Percentiles rank a stretch among this genome's conserved stretches.
phyloP scores from a whole-genome alignment of 2,797 vertebrate genomes.

The Adrianichthys oophorus region DNA sequence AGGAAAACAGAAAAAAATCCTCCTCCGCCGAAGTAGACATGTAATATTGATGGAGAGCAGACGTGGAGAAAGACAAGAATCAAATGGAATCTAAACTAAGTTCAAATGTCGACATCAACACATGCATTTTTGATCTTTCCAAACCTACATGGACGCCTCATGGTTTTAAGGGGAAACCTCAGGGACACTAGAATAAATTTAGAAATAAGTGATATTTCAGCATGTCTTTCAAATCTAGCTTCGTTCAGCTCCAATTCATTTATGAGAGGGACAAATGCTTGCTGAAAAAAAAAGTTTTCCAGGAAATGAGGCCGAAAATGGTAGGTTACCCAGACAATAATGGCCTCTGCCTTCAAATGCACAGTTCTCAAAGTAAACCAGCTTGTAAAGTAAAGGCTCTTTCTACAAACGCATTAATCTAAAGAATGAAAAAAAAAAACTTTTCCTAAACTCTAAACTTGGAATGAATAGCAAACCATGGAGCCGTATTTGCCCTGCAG shows the following conservation, averaged over 20 bases:
- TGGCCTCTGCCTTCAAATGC: slow-evolving; percentile 49
- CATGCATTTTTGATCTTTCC: slow-evolving; percentile 75
- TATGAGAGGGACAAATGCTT: slow-evolving; percentile 67
- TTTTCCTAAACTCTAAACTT: too few relatives aligned
- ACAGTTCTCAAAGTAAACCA: slow-evolving; percentile 42
- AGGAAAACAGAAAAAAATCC: slow-evolving; percentile 32
- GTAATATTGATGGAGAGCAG: slow-evolving; percentile 78
- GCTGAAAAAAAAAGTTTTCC: slow-evolving; percentile 59
- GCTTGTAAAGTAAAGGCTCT: slow-evolving; percentile 40
- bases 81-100: slow-evolving; percentile 71
- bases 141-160: slow-evolving; percentile 51
- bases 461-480: too few relatives aligned
- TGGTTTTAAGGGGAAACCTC: slow-evolving; percentile 58
- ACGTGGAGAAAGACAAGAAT: slow-evolving; percentile 64
- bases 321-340: slow-evolving; percentile 45
- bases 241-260: slow-evolving; percentile 66
- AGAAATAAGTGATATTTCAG: slow-evolving; percentile 74
- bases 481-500: not conserved
- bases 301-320: slow-evolving; percentile 62
- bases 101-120: slow-evolving; percentile 73
- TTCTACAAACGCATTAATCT: slow-evolving; percentile 1
- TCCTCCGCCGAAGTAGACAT: slow-evolving; percentile 57
- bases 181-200: slow-evolving; percentile 63
- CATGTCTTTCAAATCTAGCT: slow-evolving; percentile 44
- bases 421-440: too few relatives aligned